These are phyloP conservation scores for Oedothorax gibbosus DNA, from an alignment of 1,140 invertebrate species.

Conservation along the genomic window DNA sequence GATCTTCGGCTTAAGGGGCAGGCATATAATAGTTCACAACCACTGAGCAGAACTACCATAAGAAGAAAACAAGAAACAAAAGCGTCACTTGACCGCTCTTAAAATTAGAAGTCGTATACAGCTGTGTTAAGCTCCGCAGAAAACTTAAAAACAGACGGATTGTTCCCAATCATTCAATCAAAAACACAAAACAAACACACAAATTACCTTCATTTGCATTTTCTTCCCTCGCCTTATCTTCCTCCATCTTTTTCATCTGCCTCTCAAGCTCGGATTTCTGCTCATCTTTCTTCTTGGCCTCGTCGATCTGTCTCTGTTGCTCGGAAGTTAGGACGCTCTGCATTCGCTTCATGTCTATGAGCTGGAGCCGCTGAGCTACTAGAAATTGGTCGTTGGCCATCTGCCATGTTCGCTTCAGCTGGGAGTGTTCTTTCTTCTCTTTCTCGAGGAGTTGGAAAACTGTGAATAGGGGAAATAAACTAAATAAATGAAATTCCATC, in stretches of 20 bases:
- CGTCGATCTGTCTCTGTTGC: conserved; percentile 65
- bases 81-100: no score
- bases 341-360: conserved; percentile 70
- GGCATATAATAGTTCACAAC: no score
- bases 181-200: background rate
- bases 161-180: no score
- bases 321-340: conserved; percentile 69
- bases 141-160: no score
- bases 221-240: conserved; percentile 18
- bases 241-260: conserved; percentile 45
- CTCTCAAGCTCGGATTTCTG: conserved; percentile 42
- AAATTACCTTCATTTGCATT: conserved; percentile 45
- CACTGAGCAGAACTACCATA: no score
- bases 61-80: no score
- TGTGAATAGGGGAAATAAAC: conserved; percentile 50
- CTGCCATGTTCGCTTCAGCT: conserved; percentile 72
- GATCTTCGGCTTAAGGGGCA: no score
- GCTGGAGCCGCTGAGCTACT: conserved; percentile 71
- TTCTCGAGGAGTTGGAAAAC: conserved; percentile 69
- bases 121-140: no score
- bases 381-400: conserved; percentile 73
- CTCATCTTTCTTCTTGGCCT: conserved; percentile 54
- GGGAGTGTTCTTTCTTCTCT: conserved; percentile 69
- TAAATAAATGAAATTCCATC: background rate
- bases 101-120: no score